Evolutionary conservation across 2,888 invertebrate species (phyloP).

Genomic region (Saturnia japonica): DNA sequence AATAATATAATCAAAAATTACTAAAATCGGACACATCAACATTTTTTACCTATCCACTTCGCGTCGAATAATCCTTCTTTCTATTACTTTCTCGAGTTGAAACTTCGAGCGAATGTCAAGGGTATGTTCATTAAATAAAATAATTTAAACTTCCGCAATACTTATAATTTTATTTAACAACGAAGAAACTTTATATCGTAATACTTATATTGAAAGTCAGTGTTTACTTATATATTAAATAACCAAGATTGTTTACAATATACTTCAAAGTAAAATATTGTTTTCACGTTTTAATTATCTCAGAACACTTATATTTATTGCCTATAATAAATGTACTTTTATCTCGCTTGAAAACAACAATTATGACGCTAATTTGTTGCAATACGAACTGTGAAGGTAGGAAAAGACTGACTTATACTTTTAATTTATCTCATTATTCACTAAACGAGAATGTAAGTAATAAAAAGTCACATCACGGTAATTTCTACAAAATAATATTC

Average conservation of each 20-base stretch:
- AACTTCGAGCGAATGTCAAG: not conserved
- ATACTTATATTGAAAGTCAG: not conserved
- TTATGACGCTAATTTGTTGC: conserved; percentile 2
- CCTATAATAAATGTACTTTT: conserved; percentile 8
- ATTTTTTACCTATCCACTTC: too few relatives aligned
- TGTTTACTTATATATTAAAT: not conserved
- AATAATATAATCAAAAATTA: too few relatives aligned
- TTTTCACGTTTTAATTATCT: conserved; percentile 9
- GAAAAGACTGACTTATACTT: not conserved
- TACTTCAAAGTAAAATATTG: not conserved
- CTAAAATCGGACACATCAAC: too few relatives aligned
- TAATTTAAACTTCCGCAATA: not conserved
- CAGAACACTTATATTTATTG: conserved; percentile 4
- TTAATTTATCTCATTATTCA: conserved; percentile 1
- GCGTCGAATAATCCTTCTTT: too few relatives aligned
- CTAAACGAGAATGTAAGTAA: too few relatives aligned
- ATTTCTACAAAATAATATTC: not conserved
- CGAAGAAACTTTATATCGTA: not conserved
- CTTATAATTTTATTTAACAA: not conserved
- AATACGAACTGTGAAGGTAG: conserved; percentile 5
- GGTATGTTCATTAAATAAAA: not conserved
- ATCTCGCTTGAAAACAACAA: conserved; percentile 7
- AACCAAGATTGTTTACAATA: not conserved
- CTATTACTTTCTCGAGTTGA: too few relatives aligned
- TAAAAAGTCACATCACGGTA: too few relatives aligned